phyloP scores from a whole-genome alignment of 2,797 vertebrate genomes.

The Euthynnus affinis region DNA sequence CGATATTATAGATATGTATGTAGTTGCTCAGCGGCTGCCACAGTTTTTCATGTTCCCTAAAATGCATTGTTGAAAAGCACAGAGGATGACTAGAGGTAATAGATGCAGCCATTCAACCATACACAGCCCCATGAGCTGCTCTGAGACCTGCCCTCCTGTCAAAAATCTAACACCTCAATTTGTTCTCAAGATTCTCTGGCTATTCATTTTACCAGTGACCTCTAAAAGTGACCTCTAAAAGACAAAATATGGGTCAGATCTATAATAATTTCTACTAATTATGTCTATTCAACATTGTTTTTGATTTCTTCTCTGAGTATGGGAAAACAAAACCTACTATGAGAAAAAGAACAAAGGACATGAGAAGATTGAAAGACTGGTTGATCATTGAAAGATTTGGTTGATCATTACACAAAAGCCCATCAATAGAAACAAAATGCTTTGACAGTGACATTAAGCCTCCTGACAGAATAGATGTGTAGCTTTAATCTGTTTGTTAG shows the following conservation, averaged over 20 bases:
- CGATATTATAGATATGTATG: background rate
- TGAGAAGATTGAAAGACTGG: background rate
- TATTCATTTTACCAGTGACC: conserved; percentile 34
- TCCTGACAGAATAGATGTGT: background rate
- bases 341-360: background rate
- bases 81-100: conserved; percentile 43
- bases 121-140: conserved; percentile 52
- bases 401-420: conserved; percentile 7
- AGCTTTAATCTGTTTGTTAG: conserved; percentile 20
- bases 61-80: conserved; percentile 34
- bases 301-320: conserved; percentile 1
- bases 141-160: conserved; percentile 56
- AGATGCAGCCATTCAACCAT: conserved; percentile 60
- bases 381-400: conserved; percentile 12
- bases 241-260: conserved; percentile 17
- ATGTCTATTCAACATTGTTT: background rate
- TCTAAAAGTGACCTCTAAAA: conserved; percentile 28
- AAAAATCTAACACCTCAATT: conserved; percentile 58
- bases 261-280: background rate
- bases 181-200: conserved; percentile 45
- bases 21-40: background rate
- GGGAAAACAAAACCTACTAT: background rate
- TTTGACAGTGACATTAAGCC: conserved; percentile 35
- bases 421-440: background rate
- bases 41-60: conserved; percentile 27